These are phyloP conservation scores for Pomatorhinus ruficollis DNA, from an alignment of 2,113 vertebrate genomes.

Conservation along the genomic window DNA sequence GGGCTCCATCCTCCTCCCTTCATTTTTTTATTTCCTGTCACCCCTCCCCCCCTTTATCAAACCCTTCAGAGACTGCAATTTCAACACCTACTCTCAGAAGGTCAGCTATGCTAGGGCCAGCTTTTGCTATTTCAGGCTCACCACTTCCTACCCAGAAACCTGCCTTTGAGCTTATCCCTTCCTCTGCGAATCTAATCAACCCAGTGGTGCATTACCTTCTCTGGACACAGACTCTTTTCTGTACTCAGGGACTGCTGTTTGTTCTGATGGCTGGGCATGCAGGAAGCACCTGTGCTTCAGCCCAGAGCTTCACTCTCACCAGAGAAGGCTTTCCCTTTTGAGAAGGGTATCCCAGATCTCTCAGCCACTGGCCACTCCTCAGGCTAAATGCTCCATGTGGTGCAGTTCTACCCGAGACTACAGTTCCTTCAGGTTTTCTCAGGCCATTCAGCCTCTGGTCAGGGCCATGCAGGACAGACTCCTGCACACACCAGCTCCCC, in stretches of 20 bases:
- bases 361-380: background rate
- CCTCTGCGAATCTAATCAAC: background rate
- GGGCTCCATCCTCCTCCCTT: background rate
- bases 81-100: background rate
- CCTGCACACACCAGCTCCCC: background rate
- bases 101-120: background rate
- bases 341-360: background rate
- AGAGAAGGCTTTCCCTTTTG: background rate
- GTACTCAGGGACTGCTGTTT: background rate
- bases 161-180: background rate
- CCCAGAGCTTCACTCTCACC: background rate
- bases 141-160: background rate
- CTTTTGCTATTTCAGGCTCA: background rate
- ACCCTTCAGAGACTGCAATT: background rate
- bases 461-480: background rate
- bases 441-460: background rate
- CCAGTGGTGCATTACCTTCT: background rate
- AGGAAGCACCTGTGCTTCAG: background rate
- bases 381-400: fast-evolving
- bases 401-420: background rate
- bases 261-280: background rate
- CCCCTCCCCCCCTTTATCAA: background rate
- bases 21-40: background rate
- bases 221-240: background rate
- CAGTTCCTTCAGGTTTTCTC: background rate